A percentile compares a stretch with the other conserved stretches of the same genome.
Evolutionary conservation across 2,113 vertebrate species (phyloP).

Genomic region (Lycocorax pyrrhopterus): DNA sequence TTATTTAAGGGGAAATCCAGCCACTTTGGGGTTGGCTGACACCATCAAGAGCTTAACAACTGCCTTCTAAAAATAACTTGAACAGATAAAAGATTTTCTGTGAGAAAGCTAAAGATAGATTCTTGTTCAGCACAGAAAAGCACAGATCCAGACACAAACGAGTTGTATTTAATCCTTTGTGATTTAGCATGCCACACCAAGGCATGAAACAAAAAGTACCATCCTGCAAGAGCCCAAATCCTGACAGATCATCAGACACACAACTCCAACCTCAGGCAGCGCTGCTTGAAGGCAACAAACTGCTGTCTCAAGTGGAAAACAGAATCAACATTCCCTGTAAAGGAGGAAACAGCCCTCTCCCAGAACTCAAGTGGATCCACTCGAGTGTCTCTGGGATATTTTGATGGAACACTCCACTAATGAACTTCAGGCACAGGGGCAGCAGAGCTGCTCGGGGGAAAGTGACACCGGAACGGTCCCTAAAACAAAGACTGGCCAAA

Average conservation of each 20-base stretch:
- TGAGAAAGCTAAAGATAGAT: background rate
- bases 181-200: background rate
- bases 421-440: rapidly evolving
- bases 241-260: background rate
- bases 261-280: background rate
- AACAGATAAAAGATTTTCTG: background rate
- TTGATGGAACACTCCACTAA: background rate
- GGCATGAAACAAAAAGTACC: background rate
- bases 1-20: background rate
- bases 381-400: background rate
- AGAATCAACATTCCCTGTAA: background rate
- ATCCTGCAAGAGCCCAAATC: background rate
- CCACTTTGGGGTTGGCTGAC: background rate
- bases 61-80: background rate
- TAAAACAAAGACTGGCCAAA: background rate
- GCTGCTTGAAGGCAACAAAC: background rate
- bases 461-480: rapidly evolving
- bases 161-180: background rate
- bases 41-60: background rate
- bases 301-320: background rate
- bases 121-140: background rate
- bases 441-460: rapidly evolving
- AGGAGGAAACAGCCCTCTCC: background rate
- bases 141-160: rapidly evolving
- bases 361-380: background rate